A percentile compares a stretch with the other conserved stretches of the same genome.
Evolutionary conservation across 2,113 vertebrate genomes (phyloP).

Genomic region (Cynoglossus semilaevis): DNA sequence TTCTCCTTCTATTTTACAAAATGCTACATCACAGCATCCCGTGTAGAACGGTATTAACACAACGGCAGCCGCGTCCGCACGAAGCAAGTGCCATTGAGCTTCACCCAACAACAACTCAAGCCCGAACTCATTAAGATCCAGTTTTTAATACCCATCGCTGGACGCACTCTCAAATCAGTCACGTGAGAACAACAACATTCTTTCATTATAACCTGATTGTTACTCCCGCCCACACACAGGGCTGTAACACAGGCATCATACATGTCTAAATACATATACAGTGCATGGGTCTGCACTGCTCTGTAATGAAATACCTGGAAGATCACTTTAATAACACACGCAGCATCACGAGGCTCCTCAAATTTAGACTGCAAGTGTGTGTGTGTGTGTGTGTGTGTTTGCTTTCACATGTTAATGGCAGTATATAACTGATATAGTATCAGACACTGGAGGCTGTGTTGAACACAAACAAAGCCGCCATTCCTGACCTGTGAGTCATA

Average conservation of each 20-base stretch:
- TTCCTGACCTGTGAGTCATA: constrained; percentile 30
- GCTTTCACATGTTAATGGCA: constrained; percentile 4
- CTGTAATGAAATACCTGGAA: constrained; percentile 64
- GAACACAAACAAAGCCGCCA: constrained; percentile 50
- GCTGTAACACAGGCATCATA: constrained; percentile 42
- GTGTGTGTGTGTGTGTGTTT: constrained; percentile 5
- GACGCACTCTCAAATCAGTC: constrained; percentile 3
- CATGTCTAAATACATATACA: constrained; percentile 58
- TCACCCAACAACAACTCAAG: no score
- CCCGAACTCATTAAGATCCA: no score
- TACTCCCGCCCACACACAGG: constrained; percentile 9
- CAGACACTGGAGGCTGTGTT: constrained; percentile 37
- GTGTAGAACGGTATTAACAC: no score
- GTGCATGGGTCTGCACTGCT: constrained; percentile 26
- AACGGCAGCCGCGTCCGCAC: no score
- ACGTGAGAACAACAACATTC: constrained; percentile 35
- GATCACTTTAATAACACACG: constrained; percentile 62
- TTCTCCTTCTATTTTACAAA: no score
- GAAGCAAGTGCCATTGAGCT: no score
- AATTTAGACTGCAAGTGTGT: constrained; percentile 12
- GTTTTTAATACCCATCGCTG: no score
- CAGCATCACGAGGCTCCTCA: constrained; percentile 1
- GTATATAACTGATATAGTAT: constrained; percentile 19
- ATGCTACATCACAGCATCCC: no score
- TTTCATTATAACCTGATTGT: constrained; percentile 40